Evolutionary conservation across 1,140 invertebrate species (phyloP).

Genomic region (Drosophila lacteicornis): DNA sequence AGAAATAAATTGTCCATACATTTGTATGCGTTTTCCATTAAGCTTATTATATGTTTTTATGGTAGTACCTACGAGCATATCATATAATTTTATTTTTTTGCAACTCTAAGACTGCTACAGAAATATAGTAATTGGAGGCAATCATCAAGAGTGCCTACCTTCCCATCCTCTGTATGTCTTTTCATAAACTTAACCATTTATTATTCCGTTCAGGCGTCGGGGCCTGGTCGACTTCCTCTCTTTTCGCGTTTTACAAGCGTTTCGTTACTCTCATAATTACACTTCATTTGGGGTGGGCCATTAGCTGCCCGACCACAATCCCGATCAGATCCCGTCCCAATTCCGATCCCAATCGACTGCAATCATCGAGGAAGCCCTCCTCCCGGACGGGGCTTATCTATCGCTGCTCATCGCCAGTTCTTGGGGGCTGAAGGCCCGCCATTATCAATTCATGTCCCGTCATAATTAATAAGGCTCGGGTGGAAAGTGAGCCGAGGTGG

Average conservation of each 20-base stretch:
- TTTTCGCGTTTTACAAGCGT: conserved; percentile 10
- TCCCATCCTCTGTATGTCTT: not conserved
- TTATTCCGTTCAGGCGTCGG: conserved; percentile 13
- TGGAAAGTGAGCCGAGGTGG: conserved; percentile 13
- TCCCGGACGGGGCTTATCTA: conserved; percentile 49
- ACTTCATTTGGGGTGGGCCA: conserved; percentile 36
- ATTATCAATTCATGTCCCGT: conserved; percentile 79
- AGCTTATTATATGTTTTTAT: no score
- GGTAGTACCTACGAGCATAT: not conserved
- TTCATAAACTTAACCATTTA: conserved; percentile 4
- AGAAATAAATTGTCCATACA: not conserved
- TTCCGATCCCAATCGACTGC: conserved; percentile 56
- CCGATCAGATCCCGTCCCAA: conserved; percentile 20
- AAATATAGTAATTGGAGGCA: conserved; percentile 10
- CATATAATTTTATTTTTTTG: not conserved
- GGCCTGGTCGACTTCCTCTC: conserved; percentile 22
- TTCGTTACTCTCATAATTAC: conserved; percentile 37
- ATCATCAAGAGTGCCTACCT: conserved; percentile 3
- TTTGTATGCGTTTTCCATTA: not conserved
- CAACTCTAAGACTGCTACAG: not conserved
- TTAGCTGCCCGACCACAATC: conserved; percentile 25
- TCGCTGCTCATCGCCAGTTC: conserved; percentile 53
- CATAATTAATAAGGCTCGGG: conserved; percentile 78
- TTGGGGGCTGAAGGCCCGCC: conserved; percentile 42
- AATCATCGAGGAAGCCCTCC: conserved; percentile 45